Conservation (phyloP, 2,888 invertebrate genomes). For the Tinea trinotella region DNA sequence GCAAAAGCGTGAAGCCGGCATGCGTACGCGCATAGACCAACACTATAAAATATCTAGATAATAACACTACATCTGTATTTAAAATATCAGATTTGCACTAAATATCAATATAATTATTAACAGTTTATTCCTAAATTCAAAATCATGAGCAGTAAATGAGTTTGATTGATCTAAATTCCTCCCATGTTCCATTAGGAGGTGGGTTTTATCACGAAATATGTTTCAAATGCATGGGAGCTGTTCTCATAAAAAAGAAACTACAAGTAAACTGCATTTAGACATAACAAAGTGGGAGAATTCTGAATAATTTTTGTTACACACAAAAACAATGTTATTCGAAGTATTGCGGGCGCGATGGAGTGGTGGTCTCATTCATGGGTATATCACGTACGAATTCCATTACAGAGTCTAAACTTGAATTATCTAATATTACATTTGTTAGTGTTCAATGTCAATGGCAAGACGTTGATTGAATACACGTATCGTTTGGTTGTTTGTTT, state of each 20-base stretch:
- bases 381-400: constrained; percentile 1
- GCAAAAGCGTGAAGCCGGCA: constrained; percentile 25
- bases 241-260: background rate
- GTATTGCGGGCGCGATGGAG: background rate
- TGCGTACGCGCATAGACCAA: constrained; percentile 26
- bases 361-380: background rate
- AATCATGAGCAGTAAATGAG: no score
- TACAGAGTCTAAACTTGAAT: background rate
- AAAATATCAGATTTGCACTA: background rate
- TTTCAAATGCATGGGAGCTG: background rate
- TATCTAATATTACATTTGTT: background rate
- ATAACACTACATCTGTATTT: background rate
- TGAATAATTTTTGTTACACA: background rate
- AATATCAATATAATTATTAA: background rate
- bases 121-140: background rate
- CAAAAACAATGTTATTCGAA: constrained; percentile 4
- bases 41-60: background rate
- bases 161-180: no score
- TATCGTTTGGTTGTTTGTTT: constrained; percentile 31
- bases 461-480: constrained; percentile 29
- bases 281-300: background rate
- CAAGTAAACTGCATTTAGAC: background rate
- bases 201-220: background rate
- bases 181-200: background rate
- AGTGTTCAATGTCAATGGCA: constrained; percentile 31